These are phyloP conservation scores for Colletes latitarsis DNA, from an alignment of 1,140 invertebrate genomes.

Conservation along the genomic window DNA sequence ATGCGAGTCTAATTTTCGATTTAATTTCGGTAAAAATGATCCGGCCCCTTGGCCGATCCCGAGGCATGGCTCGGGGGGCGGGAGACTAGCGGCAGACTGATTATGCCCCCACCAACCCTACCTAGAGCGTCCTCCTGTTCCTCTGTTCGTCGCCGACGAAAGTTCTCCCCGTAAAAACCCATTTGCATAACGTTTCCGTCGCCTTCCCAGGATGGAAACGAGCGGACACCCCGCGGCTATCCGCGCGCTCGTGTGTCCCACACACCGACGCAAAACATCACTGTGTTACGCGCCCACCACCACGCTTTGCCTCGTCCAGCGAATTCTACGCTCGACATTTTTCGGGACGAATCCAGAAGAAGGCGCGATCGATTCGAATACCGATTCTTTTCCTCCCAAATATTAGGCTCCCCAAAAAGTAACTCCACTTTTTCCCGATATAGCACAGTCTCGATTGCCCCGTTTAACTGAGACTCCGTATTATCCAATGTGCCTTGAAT, in stretches of 20 bases:
- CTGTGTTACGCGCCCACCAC: conserved; percentile 22
- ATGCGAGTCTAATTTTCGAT: conserved; percentile 79
- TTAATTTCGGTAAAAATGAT: conserved; percentile 80
- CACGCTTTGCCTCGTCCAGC: conserved; percentile 28
- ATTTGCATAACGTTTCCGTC: conserved; percentile 76
- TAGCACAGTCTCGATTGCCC: no score
- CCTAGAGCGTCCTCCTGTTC: conserved; percentile 23
- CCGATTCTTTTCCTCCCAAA: background rate
- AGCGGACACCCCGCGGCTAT: conserved; percentile 64
- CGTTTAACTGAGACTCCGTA: no score
- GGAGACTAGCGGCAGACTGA: conserved; percentile 44
- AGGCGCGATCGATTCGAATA: background rate
- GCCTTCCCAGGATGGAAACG: conserved; percentile 71
- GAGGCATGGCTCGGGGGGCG: conserved; percentile 38
- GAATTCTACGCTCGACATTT: background rate
- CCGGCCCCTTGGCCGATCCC: conserved; percentile 63
- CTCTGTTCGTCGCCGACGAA: conserved; percentile 63
- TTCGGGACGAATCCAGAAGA: background rate
- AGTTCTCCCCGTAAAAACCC: conserved; percentile 71
- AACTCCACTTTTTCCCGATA: no score
- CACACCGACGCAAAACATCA: background rate
- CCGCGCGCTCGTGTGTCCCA: background rate
- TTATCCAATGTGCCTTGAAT: no score
- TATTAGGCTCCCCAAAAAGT: no score
- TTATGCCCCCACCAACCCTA: conserved; percentile 45